Conservation (phyloP, 2,888 invertebrate species). For the Busseola fusca region DNA sequence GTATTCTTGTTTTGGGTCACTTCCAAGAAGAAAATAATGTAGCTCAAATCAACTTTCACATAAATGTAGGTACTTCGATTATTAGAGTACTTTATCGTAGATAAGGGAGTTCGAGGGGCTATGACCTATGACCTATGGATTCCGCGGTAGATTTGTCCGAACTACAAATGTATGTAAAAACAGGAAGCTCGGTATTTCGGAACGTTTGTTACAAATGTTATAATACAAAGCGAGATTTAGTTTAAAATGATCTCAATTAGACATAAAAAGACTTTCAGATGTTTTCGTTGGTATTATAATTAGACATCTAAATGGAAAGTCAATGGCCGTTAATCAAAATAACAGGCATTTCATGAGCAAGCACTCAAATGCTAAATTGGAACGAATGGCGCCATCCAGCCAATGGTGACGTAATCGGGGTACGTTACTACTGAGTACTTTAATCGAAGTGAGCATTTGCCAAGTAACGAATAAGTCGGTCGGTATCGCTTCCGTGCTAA, state of each 20-base stretch:
- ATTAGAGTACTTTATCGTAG: conserved; percentile 2
- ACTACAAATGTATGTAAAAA: conserved; percentile 7
- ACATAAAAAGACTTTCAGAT: conserved; percentile 28
- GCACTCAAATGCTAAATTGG: conserved; percentile 55
- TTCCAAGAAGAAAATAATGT: background rate
- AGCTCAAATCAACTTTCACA: background rate
- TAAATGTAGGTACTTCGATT: background rate
- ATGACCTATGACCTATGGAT: conserved; percentile 8
- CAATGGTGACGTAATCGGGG: conserved; percentile 54
- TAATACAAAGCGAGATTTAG: conserved; percentile 15
- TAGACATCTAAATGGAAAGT: conserved; percentile 48
- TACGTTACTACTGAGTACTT: conserved; percentile 48
- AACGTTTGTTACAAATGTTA: conserved; percentile 9
- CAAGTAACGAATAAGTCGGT: conserved; percentile 56
- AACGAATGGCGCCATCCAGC: conserved; percentile 57
- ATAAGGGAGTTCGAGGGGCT: background rate
- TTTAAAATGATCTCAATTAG: conserved; percentile 27
- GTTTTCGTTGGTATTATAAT: conserved; percentile 36
- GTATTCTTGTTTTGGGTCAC: conserved; percentile 8
- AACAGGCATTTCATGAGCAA: conserved; percentile 57
- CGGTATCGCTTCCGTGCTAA: conserved; percentile 60
- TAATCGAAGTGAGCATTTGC: conserved; percentile 59
- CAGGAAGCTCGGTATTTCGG: conserved; percentile 14
- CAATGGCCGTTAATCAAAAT: conserved; percentile 55
- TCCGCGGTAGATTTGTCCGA: conserved; percentile 10